Evolutionary conservation across 53 echinoderm and acorn worm species (phyloP).

Genomic region (Pentamera pediparva): DNA sequence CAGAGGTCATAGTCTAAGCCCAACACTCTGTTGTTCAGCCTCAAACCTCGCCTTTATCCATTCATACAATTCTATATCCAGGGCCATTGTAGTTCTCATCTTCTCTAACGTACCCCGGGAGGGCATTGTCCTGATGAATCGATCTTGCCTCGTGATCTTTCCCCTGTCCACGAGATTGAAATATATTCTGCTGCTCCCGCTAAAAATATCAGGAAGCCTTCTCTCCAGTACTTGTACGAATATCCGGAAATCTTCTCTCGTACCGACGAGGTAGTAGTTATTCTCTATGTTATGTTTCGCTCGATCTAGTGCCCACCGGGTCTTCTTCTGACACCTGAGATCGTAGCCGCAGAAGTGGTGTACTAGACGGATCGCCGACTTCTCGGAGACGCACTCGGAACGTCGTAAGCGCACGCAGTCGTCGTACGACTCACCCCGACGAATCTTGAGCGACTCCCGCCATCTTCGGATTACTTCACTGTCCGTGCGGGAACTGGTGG

Average conservation of each 20-base stretch:
- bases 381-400: constrained; percentile 4
- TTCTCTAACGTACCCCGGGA: background rate
- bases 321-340: background rate
- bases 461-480: constrained; percentile 12
- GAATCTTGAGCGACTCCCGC: constrained; percentile 2
- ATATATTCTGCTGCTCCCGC: background rate
- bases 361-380: background rate
- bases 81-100: background rate
- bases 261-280: constrained; percentile 2
- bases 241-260: background rate
- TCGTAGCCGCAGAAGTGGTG: constrained; percentile 26
- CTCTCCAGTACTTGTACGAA: constrained; percentile 12
- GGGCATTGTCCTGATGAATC: background rate
- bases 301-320: background rate
- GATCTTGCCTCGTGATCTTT: background rate
- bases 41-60: constrained; percentile 18
- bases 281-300: constrained; percentile 17
- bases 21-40: background rate
- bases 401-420: constrained; percentile 12
- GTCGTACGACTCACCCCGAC: background rate
- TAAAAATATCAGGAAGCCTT: constrained; percentile 5
- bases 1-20: background rate
- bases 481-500: background rate
- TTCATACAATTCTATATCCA: constrained; percentile 23
- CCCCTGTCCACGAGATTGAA: background rate